A percentile compares a stretch with the other conserved stretches of the same genome.
These are phyloP conservation scores for Triplophysa dalaica DNA, from an alignment of 2,113 vertebrate species.

Conservation along the genomic window DNA sequence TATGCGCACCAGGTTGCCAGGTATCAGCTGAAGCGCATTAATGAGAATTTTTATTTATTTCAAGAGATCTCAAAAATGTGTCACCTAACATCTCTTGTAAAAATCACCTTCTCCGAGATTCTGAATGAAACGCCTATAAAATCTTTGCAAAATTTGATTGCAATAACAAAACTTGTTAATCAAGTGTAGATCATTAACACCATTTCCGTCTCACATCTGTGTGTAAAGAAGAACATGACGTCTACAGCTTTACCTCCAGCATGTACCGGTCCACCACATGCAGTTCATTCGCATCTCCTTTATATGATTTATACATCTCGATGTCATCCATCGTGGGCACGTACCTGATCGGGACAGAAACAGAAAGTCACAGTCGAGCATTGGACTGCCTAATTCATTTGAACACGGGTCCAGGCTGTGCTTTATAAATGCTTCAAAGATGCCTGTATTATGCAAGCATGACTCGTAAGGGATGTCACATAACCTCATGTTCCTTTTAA, in stretches of 20 bases:
- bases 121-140: not conserved
- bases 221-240: not conserved
- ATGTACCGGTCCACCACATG: constrained; percentile 89
- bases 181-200: no score
- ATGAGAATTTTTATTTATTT: no score
- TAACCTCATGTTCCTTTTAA: not conserved
- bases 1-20: no score
- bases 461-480: constrained; percentile 6
- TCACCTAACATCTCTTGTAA: not conserved
- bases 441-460: not conserved
- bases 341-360: constrained; percentile 69
- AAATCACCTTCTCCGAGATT: not conserved
- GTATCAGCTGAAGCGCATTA: no score
- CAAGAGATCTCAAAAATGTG: not conserved
- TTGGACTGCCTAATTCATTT: not conserved
- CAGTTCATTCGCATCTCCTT: constrained; percentile 74
- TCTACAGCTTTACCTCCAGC: constrained; percentile 77
- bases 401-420: not conserved
- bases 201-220: no score
- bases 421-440: constrained; percentile 23
- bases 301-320: constrained; percentile 81
- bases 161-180: no score
- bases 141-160: not conserved
- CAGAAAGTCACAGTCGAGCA: constrained; percentile 33
- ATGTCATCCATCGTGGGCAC: constrained; percentile 80